Evolutionary conservation across 2,888 invertebrate species (phyloP).

Genomic region (Nesidiocoris tenuis): DNA sequence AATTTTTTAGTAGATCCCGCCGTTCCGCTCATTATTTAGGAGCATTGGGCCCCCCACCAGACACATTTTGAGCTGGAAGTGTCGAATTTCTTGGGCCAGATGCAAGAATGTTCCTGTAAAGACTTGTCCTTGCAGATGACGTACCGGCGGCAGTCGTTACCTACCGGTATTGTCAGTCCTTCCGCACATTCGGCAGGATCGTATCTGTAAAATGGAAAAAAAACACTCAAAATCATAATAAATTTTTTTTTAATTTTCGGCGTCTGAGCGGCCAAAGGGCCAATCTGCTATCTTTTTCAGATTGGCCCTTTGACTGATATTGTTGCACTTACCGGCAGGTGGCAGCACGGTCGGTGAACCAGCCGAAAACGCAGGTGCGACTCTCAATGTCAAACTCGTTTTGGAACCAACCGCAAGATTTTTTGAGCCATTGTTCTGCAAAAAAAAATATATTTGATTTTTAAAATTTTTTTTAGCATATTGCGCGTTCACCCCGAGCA

Average conservation of each 20-base stretch:
- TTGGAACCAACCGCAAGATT: not conserved
- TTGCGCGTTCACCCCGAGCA: too few species aligned
- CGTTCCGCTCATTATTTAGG: too few species aligned
- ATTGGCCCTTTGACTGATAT: too few species aligned
- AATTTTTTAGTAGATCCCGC: too few species aligned
- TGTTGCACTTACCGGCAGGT: conserved; percentile 19
- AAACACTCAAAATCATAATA: not conserved
- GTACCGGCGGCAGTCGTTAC: not conserved
- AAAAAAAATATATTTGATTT: not conserved
- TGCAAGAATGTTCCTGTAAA: not conserved
- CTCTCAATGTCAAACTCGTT: conserved; percentile 16
- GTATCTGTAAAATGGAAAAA: not conserved
- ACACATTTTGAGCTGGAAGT: not conserved
- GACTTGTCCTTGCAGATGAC: not conserved
- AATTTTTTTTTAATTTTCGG: not conserved
- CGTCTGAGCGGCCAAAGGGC: too few species aligned
- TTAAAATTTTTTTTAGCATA: too few species aligned
- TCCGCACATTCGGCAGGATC: conserved; percentile 1
- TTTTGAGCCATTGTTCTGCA: conserved; percentile 5
- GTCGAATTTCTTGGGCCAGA: conserved; percentile 22
- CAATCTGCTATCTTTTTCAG: too few species aligned
- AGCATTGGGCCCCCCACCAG: conserved; percentile 14
- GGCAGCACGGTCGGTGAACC: too few species aligned
- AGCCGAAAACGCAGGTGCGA: not conserved
- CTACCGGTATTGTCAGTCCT: not conserved